Evolutionary conservation across 2,888 invertebrate genomes (phyloP).

Genomic region (Homarus gammarus): DNA sequence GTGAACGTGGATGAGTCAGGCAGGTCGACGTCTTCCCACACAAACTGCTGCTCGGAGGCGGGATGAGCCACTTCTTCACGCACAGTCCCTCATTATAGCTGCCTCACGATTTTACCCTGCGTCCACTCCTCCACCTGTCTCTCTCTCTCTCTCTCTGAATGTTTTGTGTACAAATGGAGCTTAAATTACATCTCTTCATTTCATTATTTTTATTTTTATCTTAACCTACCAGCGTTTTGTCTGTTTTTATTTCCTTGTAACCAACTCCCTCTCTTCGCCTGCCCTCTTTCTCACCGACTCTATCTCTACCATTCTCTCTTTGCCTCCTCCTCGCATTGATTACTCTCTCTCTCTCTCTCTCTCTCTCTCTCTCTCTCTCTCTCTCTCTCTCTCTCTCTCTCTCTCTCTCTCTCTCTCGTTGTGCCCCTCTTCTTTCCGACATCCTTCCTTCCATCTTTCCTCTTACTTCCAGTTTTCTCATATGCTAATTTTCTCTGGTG

Average conservation of each 20-base stretch:
- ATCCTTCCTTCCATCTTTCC: neutral
- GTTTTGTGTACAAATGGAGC: neutral
- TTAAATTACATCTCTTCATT: too few species aligned
- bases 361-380: neutral
- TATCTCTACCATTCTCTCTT: neutral
- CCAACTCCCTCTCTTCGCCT: too few species aligned
- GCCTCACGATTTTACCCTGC: too few species aligned
- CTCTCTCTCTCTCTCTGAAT: conserved; percentile 24
- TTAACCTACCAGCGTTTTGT: neutral
- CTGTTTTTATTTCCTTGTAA: neutral
- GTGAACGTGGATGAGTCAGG: too few species aligned
- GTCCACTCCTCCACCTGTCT: too few species aligned
- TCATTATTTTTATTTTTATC: too few species aligned
- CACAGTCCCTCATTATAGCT: too few species aligned
- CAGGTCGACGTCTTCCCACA: too few species aligned
- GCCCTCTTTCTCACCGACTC: neutral
- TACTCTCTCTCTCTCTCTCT: too few species aligned
- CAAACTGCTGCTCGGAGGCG: too few species aligned
- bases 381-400: neutral
- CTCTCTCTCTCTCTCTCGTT: neutral
- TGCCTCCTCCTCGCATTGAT: neutral
- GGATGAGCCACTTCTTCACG: neutral
- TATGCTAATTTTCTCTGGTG: neutral
- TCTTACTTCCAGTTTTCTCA: neutral
- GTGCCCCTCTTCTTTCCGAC: neutral